phyloP scores from a whole-genome alignment of 1,140 invertebrate genomes.

The Leptestheria dahalacensis region DNA sequence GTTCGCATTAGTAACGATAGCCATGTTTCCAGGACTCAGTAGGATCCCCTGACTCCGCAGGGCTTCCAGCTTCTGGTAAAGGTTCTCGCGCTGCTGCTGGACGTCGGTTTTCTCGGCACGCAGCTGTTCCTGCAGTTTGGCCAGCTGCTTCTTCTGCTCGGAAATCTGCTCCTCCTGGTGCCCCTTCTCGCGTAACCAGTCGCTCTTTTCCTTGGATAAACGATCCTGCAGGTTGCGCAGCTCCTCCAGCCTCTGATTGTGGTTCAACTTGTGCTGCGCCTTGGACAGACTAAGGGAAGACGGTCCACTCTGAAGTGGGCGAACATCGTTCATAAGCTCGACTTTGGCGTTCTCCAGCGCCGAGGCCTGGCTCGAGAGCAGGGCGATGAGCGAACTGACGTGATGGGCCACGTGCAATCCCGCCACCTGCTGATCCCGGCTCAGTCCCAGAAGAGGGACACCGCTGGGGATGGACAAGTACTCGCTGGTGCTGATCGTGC shows the following conservation, averaged over 20 bases:
- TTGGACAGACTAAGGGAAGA: not conserved
- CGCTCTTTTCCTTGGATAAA: conserved; percentile 60
- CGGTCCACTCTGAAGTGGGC: not conserved
- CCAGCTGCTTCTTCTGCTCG: conserved; percentile 37
- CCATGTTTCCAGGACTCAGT: conserved; percentile 25
- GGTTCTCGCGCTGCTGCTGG: conserved; percentile 64
- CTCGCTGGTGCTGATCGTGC: not conserved
- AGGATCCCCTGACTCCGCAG: conserved; percentile 54
- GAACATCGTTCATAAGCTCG: not conserved
- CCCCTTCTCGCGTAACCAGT: conserved; percentile 46
- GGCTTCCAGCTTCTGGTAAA: conserved; percentile 65
- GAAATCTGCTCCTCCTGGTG: conserved; percentile 29
- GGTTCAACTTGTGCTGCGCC: conserved; percentile 34
- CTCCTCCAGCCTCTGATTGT: conserved; percentile 56
- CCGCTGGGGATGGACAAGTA: not conserved
- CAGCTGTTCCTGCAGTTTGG: conserved; percentile 48
- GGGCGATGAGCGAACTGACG: conserved; percentile 52
- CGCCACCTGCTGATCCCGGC: not conserved
- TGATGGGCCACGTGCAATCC: conserved; percentile 9
- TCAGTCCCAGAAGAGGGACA: not conserved
- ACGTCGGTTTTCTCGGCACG: conserved; percentile 63
- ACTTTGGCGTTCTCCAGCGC: conserved; percentile 49
- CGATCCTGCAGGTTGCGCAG: conserved; percentile 55
- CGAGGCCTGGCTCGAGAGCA: conserved; percentile 69
- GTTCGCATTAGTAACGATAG: conserved; percentile 17